These are phyloP conservation scores for Nixonia krombeini DNA, from an alignment of 1,140 invertebrate species.

Conservation along the genomic window DNA sequence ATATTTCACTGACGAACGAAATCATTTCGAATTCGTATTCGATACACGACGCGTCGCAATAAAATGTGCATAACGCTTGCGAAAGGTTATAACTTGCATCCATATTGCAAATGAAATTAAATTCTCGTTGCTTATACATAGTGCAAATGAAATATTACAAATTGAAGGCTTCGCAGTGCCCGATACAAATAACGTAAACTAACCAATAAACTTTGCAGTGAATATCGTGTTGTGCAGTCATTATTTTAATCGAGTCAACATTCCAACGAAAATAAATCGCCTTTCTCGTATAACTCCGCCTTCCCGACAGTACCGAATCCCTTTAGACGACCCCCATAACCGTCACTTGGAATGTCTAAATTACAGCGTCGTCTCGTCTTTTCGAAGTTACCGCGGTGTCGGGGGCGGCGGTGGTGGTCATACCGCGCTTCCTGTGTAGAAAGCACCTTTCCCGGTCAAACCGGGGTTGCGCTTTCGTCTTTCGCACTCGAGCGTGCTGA, in stretches of 20 bases:
- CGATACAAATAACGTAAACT: no score
- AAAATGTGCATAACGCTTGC: no score
- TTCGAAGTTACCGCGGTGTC: constrained; percentile 63
- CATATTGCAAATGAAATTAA: no score
- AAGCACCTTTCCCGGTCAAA: constrained; percentile 55
- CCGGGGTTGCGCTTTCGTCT: constrained; percentile 57
- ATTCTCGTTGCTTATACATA: no score
- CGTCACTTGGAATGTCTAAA: background rate
- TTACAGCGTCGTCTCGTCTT: constrained; percentile 48
- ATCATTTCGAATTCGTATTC: no score
- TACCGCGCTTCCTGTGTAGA: constrained; percentile 68
- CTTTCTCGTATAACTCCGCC: background rate
- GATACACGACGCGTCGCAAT: no score
- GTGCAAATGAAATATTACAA: no score
- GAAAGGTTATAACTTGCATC: no score
- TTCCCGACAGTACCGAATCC: constrained; percentile 26
- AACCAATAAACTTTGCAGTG: no score
- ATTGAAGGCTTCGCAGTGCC: no score
- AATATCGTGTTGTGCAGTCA: no score
- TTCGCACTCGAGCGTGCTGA: constrained; percentile 69
- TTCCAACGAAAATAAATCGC: constrained; percentile 6
- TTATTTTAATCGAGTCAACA: constrained; percentile 35
- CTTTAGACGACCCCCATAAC: constrained; percentile 18
- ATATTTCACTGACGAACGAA: no score
- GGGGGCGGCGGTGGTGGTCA: constrained; percentile 67